Conservation (phyloP, 2,113 vertebrate species). For the Pelusios castaneus region DNA sequence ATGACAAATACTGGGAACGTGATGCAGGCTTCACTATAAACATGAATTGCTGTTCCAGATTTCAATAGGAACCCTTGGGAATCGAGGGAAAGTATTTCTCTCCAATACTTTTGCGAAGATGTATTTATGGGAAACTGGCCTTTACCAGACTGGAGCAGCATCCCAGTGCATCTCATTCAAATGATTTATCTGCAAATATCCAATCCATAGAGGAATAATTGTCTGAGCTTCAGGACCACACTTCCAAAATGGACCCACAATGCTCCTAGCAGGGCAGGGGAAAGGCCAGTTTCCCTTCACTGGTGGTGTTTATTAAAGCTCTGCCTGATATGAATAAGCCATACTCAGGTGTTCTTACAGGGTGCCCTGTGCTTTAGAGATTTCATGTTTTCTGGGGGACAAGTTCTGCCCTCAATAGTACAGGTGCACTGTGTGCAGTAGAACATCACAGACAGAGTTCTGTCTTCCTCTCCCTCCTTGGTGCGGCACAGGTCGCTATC, state of each 20-base stretch:
- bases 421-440: not conserved
- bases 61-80: slow-evolving; percentile 31
- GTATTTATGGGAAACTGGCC: slow-evolving; percentile 25
- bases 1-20: slow-evolving; percentile 7
- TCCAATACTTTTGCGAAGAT: slow-evolving; percentile 13
- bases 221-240: slow-evolving; percentile 33
- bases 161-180: slow-evolving; percentile 38
- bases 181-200: slow-evolving; percentile 26
- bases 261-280: not conserved
- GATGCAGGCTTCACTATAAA: slow-evolving; percentile 18
- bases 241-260: slow-evolving; percentile 27
- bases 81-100: slow-evolving; percentile 32
- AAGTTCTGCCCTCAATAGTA: not conserved
- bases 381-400: not conserved
- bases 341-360: not conserved
- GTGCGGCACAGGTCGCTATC: not conserved
- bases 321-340: not conserved
- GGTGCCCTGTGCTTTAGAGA: not conserved
- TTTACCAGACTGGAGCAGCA: slow-evolving; percentile 22
- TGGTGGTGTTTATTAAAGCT: not conserved
- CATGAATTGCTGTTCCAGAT: slow-evolving; percentile 19
- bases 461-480: not conserved
- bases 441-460: not conserved
- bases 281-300: not conserved
- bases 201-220: slow-evolving; percentile 54